Evolutionary conservation across 1,140 invertebrate genomes (phyloP).

Genomic region (Drosophila fuyamai): DNA sequence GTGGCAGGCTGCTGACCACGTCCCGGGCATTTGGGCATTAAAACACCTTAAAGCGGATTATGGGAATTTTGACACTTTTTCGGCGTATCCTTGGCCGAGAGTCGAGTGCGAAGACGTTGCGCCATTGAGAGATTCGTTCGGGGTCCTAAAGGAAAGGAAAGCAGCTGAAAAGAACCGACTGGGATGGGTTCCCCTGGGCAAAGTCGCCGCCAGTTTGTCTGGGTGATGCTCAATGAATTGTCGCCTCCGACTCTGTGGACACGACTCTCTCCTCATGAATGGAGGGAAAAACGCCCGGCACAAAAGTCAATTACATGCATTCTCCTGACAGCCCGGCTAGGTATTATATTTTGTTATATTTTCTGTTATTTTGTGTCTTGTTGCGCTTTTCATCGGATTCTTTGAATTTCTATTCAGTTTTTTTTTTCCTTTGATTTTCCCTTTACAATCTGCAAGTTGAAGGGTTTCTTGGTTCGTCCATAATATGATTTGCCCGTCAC

Average conservation of each 20-base stretch:
- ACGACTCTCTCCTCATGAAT: slow-evolving; percentile 32
- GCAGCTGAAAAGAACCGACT: slow-evolving; percentile 27
- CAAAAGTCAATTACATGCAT: slow-evolving; percentile 82
- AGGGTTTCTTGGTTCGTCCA: slow-evolving; percentile 48
- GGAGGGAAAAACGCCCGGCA: slow-evolving; percentile 58
- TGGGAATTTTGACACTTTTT: slow-evolving; percentile 82
- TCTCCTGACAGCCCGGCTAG: slow-evolving; percentile 53
- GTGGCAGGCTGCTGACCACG: slow-evolving; percentile 31
- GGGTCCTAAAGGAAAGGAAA: slow-evolving; percentile 16
- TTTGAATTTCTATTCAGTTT: slow-evolving; percentile 50
- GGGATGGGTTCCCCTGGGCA: slow-evolving; percentile 34
- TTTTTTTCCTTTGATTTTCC: slow-evolving; percentile 31
- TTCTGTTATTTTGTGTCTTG: slow-evolving; percentile 59
- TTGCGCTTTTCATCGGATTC: slow-evolving; percentile 74
- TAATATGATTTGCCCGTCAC: slow-evolving; percentile 55
- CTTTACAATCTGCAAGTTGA: slow-evolving; percentile 54
- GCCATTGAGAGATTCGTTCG: slow-evolving; percentile 77
- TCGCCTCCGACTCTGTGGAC: slow-evolving; percentile 42
- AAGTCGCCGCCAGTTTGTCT: slow-evolving; percentile 45
- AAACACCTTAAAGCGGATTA: slow-evolving; percentile 83
- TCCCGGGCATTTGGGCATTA: slow-evolving; percentile 63
- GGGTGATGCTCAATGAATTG: slow-evolving; percentile 72
- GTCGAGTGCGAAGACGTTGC: slow-evolving; percentile 60
- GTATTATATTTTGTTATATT: slow-evolving; percentile 59
- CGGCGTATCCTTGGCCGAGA: slow-evolving; percentile 68